Evolutionary conservation across 1,140 invertebrate genomes (phyloP).

Genomic region (Drosophila sp.): DNA sequence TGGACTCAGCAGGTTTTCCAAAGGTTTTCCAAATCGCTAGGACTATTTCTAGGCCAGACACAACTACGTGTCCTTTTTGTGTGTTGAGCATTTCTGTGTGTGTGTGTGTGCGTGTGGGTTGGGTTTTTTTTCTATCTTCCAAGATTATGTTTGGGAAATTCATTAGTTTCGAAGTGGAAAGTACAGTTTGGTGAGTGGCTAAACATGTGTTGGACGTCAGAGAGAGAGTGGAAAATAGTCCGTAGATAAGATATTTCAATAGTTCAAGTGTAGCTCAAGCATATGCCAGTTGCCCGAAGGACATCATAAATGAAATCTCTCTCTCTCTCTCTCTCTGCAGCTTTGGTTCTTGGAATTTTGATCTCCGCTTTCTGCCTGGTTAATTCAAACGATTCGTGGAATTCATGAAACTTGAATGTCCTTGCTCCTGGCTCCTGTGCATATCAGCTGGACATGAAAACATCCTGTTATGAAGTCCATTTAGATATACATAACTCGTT

Average conservation of each 20-base stretch:
- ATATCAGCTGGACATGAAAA: constrained; percentile 50
- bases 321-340: constrained; percentile 25
- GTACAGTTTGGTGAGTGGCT: constrained; percentile 11
- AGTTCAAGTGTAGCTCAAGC: constrained; percentile 20
- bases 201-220: constrained; percentile 44
- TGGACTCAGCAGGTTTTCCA: constrained; percentile 16
- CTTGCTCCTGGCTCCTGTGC: constrained; percentile 32
- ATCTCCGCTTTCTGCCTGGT: constrained; percentile 13
- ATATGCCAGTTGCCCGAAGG: constrained; percentile 27
- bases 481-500: constrained; percentile 43
- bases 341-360: constrained; percentile 57
- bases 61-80: constrained; percentile 45
- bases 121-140: constrained; percentile 27
- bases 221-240: neutral
- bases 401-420: constrained; percentile 49
- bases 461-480: constrained; percentile 61
- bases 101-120: neutral
- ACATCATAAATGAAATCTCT: constrained; percentile 6
- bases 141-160: constrained; percentile 43
- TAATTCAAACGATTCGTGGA: constrained; percentile 64
- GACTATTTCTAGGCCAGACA: constrained; percentile 2
- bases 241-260: constrained; percentile 14
- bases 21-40: constrained; percentile 2
- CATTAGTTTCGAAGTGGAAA: constrained; percentile 28
- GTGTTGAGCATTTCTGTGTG: constrained; percentile 11